Base-by-base conservation (phyloP, 2,113 vertebrate species). In the Semicossyphus pulcher region DNA sequence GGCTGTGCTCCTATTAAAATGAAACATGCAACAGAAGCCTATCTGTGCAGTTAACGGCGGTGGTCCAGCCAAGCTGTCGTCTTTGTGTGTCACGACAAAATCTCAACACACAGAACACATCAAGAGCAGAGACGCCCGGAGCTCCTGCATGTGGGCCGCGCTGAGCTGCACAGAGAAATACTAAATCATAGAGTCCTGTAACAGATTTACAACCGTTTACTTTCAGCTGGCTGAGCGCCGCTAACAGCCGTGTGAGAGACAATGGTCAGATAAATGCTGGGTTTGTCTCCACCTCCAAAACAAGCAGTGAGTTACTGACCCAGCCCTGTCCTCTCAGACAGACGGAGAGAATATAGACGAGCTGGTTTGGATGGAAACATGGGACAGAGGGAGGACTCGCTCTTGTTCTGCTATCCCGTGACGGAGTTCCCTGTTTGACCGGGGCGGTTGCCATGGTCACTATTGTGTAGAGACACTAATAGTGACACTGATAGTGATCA, bases 371-470 rank as follows among this genome's bases (percentile, higher is more conserved):
- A 58, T 34, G 29, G 65, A 61, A 25, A 21, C 52, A 67, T 21
- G 41, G 72, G 25, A 52, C 53, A 28, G 65, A 57, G 67, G 64
- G 73, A 80, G 80, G 45, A 72, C 60, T 71, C 5, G 12, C 72
- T 85, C 76, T 72, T 72, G 65, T 56, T 48, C 28, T 39, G 23
- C 76, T 68, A 39, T 80, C 70, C 78, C 47, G 1, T 81, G 77
- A 79, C 69, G 72, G 90, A 94, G 86, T 93, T 91, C 81, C 83
- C 80, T 81, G 87, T 83, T 72, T 76, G 64, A 89, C 88, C 84
- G 71, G 69, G 88, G 65, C n/a, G 53, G 92, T 95, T 90, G 85
- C 93, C 93, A 84, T 94, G 92, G 93, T 72, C 85, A 92, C 94
- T 37, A 84, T 92, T 94, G 90, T 94, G 89, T 80, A 34, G 80